Percentiles rank a stretch among this genome's conserved stretches.
These are phyloP conservation scores for Heterotilapia buettikoferi DNA, from an alignment of 2,113 vertebrate genomes.

Conservation along the genomic window DNA sequence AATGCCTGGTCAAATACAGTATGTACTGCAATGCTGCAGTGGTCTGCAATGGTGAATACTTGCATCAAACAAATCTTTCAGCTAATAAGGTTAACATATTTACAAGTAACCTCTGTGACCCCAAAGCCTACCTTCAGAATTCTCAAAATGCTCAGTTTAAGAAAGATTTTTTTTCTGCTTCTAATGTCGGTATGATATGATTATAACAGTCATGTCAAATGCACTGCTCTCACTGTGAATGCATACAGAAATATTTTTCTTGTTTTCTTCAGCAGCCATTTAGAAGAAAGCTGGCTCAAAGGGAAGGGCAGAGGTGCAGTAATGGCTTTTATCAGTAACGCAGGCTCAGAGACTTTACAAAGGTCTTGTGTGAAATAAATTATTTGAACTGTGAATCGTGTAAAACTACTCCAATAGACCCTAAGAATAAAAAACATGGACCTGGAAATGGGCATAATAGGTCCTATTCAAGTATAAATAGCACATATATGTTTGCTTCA, in stretches of 20 bases:
- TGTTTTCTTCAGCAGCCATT: neutral
- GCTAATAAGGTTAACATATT: neutral
- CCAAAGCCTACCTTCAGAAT: neutral
- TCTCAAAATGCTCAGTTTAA: neutral
- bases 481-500: neutral
- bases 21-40: neutral
- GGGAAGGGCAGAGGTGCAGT: neutral
- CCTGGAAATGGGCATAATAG: neutral
- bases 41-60: neutral
- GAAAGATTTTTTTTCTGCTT: neutral
- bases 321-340: neutral
- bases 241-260: neutral
- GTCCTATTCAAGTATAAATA: neutral
- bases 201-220: neutral
- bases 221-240: neutral
- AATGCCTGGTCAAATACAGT: neutral
- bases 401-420: neutral
- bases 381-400: neutral
- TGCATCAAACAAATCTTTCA: neutral
- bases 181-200: neutral
- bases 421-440: neutral
- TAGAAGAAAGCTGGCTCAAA: neutral
- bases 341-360: neutral
- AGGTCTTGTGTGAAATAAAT: neutral
- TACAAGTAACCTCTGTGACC: neutral